Evolutionary conservation across 1,140 invertebrate species (phyloP), one percentile per base, ranked within the genome.

Genomic region (Probaryconus sp.): DNA sequence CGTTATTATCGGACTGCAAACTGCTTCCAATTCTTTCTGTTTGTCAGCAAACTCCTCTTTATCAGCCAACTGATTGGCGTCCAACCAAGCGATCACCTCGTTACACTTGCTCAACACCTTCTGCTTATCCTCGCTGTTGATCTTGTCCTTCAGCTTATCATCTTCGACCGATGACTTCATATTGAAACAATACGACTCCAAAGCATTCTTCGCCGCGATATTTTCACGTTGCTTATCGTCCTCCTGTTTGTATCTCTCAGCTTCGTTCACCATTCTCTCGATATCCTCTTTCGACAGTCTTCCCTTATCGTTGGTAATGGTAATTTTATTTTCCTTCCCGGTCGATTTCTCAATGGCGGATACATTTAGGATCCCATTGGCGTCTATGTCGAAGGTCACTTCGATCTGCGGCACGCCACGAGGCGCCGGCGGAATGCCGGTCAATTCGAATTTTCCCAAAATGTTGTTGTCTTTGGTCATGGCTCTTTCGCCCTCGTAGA

Each of bases 221-320:
- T 89, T 89, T 14, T 93, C 90, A 18, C 89, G 89, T 77, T 94
- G 93, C 30, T 89, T 89, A 26, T 93, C 91, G 38, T 93, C 91
- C 61, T 91, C 90, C n/a, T 89, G 88, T 72, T 91, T 91, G 81
- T 92, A 95, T 24, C 79, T 85, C 35, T 90, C 88, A 0, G 89
- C 91, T 48, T 92, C 91, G 11, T 90, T 90, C 6, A 94, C 91
- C 93, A 97, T 96, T 31, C 92, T 88, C 35, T 96, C 93, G 77
- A 96, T 96, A 61, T 95, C 94, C 17, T 94, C 92, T 78, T 95
- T 94, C 4, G 89, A 91, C 1, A 95, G 84, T 40, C 94, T 89
- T 13, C 94, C 93, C 79, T 95, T 95, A 81, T 96, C 94, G 80
- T 96, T 96, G 14, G 93, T 94, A 61, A 96, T 95, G 10, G 92